phyloP scores from a whole-genome alignment of 2,797 vertebrate species.

The Hyperoplus immaculatus region DNA sequence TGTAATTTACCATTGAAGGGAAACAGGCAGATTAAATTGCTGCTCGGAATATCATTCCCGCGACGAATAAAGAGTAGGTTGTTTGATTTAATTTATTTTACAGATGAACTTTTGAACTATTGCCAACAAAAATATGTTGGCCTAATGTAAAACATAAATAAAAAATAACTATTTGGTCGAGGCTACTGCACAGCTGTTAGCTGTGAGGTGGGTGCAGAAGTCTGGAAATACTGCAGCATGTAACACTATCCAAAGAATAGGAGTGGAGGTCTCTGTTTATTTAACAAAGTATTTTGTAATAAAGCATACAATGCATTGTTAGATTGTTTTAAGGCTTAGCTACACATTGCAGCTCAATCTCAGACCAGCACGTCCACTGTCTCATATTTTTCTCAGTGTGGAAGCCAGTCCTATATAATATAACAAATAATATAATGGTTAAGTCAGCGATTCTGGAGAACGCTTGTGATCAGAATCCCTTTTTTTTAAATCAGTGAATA shows the following conservation, averaged over 20 bases:
- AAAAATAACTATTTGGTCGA: slow-evolving; percentile 12
- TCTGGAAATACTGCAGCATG: not conserved
- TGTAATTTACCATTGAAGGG: slow-evolving; percentile 66
- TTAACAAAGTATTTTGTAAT: too few species aligned
- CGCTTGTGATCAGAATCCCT: too few species aligned
- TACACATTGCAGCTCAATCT: too few species aligned
- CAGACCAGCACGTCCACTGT: too few species aligned
- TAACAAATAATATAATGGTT: too few species aligned
- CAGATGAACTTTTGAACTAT: slow-evolving; percentile 63
- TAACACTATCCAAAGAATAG: not conserved
- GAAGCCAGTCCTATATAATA: too few species aligned
- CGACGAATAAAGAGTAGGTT: slow-evolving; percentile 62
- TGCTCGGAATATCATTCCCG: slow-evolving; percentile 60
- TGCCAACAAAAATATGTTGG: slow-evolving; percentile 26
- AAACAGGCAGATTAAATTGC: slow-evolving; percentile 68
- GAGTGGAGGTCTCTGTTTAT: not conserved
- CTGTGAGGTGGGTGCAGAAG: slow-evolving; percentile 3
- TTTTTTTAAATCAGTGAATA: too few species aligned
- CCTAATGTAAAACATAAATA: slow-evolving; percentile 6
- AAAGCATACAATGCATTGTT: too few species aligned
- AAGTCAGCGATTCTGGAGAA: too few species aligned
- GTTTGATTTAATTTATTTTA: slow-evolving; percentile 37
- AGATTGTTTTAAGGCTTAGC: too few species aligned
- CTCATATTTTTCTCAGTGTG: too few species aligned
- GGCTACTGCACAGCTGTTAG: not conserved